A percentile compares a stretch with the other conserved stretches of the same genome.
Evolutionary conservation across 2,888 invertebrate species (phyloP).

Genomic region (Noctuana brunneofusca): DNA sequence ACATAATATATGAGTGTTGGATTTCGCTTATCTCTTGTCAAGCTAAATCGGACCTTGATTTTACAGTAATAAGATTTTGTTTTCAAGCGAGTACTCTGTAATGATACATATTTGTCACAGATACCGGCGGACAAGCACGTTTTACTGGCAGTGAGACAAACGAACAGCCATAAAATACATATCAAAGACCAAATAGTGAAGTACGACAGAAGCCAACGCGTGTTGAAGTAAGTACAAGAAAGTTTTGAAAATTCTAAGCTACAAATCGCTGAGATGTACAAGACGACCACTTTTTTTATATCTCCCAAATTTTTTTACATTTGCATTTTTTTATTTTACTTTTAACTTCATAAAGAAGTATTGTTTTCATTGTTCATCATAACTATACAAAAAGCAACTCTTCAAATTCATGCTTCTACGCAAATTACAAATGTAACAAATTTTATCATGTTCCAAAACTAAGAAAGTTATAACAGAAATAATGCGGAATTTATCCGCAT

Average conservation of each 20-base stretch:
- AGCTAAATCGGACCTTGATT: slow-evolving; percentile 25
- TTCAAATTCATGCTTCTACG: too few relatives aligned
- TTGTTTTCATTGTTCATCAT: too few relatives aligned
- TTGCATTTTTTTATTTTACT: too few relatives aligned
- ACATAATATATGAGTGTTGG: slow-evolving; percentile 57
- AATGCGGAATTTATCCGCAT: slow-evolving; percentile 14
- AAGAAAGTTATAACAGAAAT: slow-evolving; percentile 6
- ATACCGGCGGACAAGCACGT: slow-evolving; percentile 88
- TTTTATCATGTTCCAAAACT: not conserved
- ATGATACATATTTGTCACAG: slow-evolving; percentile 56
- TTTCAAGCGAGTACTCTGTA: slow-evolving; percentile 19
- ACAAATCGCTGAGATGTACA: too few relatives aligned
- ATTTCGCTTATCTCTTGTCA: slow-evolving; percentile 19
- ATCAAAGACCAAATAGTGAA: slow-evolving; percentile 90
- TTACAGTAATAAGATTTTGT: slow-evolving; percentile 19
- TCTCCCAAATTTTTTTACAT: not conserved
- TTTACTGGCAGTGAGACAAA: slow-evolving; percentile 88
- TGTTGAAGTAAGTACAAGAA: slow-evolving; percentile 84
- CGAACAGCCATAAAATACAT: slow-evolving; percentile 90
- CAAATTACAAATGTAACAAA: too few relatives aligned
- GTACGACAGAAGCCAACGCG: slow-evolving; percentile 89
- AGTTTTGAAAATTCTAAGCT: too few relatives aligned
- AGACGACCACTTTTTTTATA: not conserved
- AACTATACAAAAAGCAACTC: too few relatives aligned
- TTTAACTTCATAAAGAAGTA: too few relatives aligned